These are phyloP conservation scores for Enteromius argenteus DNA, from an alignment of 2,797 vertebrate genomes.

Conservation along the genomic window DNA sequence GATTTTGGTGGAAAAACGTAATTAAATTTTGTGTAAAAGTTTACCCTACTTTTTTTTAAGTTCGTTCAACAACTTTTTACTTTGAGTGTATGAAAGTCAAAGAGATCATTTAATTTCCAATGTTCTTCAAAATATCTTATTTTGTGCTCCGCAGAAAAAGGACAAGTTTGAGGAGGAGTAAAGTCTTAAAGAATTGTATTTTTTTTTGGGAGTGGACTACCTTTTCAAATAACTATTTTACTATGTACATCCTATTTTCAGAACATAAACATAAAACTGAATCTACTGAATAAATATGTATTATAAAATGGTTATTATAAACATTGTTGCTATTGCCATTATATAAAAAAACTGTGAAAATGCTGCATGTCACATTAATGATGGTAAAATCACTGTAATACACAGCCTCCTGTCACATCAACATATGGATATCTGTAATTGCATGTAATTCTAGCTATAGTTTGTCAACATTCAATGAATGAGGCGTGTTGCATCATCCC, in stretches of 20 bases:
- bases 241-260: neutral
- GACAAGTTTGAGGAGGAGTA: too few relatives aligned
- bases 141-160: too few relatives aligned
- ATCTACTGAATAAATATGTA: neutral
- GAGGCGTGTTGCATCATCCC: slow-evolving; percentile 20
- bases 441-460: slow-evolving; percentile 29
- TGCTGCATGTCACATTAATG: neutral
- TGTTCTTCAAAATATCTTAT: too few relatives aligned
- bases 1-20: too few relatives aligned
- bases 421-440: slow-evolving; percentile 30
- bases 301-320: neutral
- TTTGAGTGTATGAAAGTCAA: too few relatives aligned
- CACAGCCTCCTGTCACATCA: slow-evolving; percentile 3
- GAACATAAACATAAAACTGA: neutral
- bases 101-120: too few relatives aligned
- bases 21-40: too few relatives aligned
- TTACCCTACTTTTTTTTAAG: too few relatives aligned
- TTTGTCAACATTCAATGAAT: slow-evolving; percentile 24
- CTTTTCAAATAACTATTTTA: neutral
- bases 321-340: neutral
- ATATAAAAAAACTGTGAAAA: neutral
- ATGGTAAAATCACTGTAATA: slow-evolving; percentile 16
- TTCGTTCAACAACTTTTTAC: too few relatives aligned
- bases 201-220: neutral
- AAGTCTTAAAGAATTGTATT: too few relatives aligned